Conservation (phyloP, 2,113 vertebrate species). For the Hassar affinis region DNA sequence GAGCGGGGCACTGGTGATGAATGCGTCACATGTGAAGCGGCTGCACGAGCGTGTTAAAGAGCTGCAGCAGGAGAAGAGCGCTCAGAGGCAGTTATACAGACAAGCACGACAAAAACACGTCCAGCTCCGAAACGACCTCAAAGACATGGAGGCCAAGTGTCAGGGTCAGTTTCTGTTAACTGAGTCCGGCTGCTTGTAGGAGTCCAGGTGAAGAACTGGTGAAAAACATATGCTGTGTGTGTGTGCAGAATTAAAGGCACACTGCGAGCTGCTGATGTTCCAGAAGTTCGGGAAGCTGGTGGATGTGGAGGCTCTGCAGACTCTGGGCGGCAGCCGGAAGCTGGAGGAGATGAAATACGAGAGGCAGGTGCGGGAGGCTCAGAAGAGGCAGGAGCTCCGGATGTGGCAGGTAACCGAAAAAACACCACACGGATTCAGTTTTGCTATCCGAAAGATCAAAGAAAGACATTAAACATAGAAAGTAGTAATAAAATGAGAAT, state of each 20-base stretch:
- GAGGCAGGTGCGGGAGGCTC: conserved; percentile 69
- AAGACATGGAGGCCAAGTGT: conserved; percentile 74
- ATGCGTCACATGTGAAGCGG: conserved; percentile 65
- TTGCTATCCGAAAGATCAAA: not conserved
- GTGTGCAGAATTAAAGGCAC: conserved; percentile 75
- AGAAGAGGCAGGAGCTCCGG: conserved; percentile 70
- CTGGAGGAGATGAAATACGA: conserved; percentile 83
- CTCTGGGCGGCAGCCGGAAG: conserved; percentile 72
- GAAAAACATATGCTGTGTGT: conserved; percentile 20
- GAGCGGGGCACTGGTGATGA: conserved; percentile 78
- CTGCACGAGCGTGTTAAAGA: conserved; percentile 77
- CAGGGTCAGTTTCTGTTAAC: conserved; percentile 60
- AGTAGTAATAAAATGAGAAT: not conserved
- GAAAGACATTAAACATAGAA: not conserved
- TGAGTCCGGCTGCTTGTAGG: not conserved
- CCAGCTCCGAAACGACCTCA: conserved; percentile 76
- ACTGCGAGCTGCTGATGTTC: conserved; percentile 80
- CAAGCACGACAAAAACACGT: conserved; percentile 73
- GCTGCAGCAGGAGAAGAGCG: conserved; percentile 74
- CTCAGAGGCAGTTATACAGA: conserved; percentile 74
- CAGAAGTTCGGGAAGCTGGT: conserved; percentile 84
- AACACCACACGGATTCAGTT: too few relatives aligned
- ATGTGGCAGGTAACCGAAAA: conserved; percentile 76
- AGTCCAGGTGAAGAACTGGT: not conserved
- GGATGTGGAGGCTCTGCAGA: conserved; percentile 85